These are phyloP conservation scores for Morinoia aosen DNA, from an alignment of 2,888 invertebrate genomes.

Conservation along the genomic window DNA sequence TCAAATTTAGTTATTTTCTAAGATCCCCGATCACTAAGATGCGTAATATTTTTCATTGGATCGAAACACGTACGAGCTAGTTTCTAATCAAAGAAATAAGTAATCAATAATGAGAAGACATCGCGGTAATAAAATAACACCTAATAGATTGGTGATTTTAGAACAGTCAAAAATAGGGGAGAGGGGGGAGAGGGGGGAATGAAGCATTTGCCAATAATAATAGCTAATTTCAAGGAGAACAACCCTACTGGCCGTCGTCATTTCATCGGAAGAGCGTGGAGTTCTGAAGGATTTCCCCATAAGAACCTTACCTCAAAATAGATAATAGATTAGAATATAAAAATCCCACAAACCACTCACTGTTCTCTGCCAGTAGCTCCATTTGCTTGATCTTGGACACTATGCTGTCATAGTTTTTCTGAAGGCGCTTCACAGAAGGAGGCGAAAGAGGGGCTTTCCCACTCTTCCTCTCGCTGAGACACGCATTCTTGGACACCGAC, in stretches of 20 bases:
- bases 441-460: background rate
- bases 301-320: background rate
- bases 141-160: too few species aligned
- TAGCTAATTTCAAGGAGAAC: background rate
- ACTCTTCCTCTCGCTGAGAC: background rate
- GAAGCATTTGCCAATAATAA: too few species aligned
- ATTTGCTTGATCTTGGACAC: background rate
- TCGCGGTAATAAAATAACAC: too few species aligned
- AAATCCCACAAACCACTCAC: background rate
- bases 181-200: too few species aligned
- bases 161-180: too few species aligned
- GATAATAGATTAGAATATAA: background rate
- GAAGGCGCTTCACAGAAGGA: background rate
- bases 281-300: background rate
- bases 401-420: slow-evolving; percentile 3
- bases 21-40: too few species aligned
- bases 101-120: too few species aligned
- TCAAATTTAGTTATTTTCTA: too few species aligned
- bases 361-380: background rate
- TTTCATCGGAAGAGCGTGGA: background rate
- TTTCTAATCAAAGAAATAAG: too few species aligned
- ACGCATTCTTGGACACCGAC: background rate
- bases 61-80: too few species aligned
- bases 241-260: background rate
- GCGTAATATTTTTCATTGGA: too few species aligned